Conservation (phyloP, 2,888 invertebrate genomes). For the Ormia ochracea region DNA sequence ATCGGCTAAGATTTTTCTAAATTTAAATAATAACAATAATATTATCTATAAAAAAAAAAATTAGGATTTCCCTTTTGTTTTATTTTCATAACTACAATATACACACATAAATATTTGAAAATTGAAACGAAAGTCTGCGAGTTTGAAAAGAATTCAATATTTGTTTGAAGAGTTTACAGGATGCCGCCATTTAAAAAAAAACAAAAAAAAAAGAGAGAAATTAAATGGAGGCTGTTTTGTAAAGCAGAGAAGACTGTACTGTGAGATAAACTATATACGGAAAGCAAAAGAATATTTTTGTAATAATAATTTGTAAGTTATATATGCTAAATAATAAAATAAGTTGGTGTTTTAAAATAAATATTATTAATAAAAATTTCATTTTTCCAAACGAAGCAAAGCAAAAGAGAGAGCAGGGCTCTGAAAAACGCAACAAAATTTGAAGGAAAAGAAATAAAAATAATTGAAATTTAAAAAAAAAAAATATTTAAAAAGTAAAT, state of each 20-base stretch:
- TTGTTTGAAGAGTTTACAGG: neutral
- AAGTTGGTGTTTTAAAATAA: slow-evolving; percentile 58
- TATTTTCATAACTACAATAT: neutral
- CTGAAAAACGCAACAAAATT: slow-evolving; percentile 66
- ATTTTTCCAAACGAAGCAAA: slow-evolving; percentile 47
- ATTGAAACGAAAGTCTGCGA: slow-evolving; percentile 45
- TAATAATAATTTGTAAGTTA: slow-evolving; percentile 30
- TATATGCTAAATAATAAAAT: no score
- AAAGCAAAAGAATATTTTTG: neutral
- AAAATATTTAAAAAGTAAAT: slow-evolving; percentile 42
- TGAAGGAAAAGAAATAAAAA: neutral
- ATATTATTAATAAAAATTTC: slow-evolving; percentile 23
- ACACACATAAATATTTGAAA: slow-evolving; percentile 12
- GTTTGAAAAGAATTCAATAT: neutral
- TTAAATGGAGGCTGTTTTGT: neutral
- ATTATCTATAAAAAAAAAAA: neutral
- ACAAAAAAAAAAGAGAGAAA: neutral
- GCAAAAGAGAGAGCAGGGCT: slow-evolving; percentile 66
- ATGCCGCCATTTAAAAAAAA: neutral
- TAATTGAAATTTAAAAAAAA: no score
- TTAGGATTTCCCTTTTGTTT: neutral
- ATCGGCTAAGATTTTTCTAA: slow-evolving; percentile 56
- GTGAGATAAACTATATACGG: slow-evolving; percentile 11
- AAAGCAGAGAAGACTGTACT: slow-evolving; percentile 37
- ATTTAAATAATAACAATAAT: slow-evolving; percentile 21